Evolutionary conservation across 2,888 invertebrate genomes (phyloP), one percentile per base, ranked within the genome.

Genomic region (Plagodis pulveraria): DNA sequence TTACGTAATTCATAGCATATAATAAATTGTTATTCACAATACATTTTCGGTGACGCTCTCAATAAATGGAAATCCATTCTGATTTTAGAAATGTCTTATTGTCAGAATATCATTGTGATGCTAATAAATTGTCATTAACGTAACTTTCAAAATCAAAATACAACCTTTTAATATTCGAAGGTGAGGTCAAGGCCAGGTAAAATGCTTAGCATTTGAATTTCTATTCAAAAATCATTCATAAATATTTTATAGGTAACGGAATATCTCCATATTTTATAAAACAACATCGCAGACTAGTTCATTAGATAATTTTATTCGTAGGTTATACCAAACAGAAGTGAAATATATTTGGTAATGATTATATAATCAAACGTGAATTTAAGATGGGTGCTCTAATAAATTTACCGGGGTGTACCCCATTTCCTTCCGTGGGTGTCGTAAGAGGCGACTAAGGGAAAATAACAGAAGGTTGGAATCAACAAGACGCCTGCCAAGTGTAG

Each of bases 181-280:
- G 62, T 64, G 65, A 67, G 72, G 71, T 76, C 78, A 78, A 78
- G 78, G 78, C 66, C 78, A 67, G 43, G 57, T 66, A 69, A 62
- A 70, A 67, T 61, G 49, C 36, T 56, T 50, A 8, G 66, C 70
- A 73, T 74, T 73, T 62, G 60, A 73, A 78, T 74, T 69, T 65
- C 51, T 50, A 56, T 49, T 41, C 52, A 62, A 60, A 61, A 65
- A 65, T 63, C 60, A 69, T 53, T 58, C 52, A 62, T 71, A 68
- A 61, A 63, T 62, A 58, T 51, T 22, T 40, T 46, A 36, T 36
- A 9, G 40, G 5, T 40, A 50, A n/a, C 33, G 42, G 54, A 54
- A 43, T 52, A 38, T 53, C 44, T 48, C 7, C 48, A 49, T 52
- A 53, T 58, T 56, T 41, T 41, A 57, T 52, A 33, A 46, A 36